Evolutionary conservation across 2,797 vertebrate genomes (phyloP).

Genomic region (Falco concolor): DNA sequence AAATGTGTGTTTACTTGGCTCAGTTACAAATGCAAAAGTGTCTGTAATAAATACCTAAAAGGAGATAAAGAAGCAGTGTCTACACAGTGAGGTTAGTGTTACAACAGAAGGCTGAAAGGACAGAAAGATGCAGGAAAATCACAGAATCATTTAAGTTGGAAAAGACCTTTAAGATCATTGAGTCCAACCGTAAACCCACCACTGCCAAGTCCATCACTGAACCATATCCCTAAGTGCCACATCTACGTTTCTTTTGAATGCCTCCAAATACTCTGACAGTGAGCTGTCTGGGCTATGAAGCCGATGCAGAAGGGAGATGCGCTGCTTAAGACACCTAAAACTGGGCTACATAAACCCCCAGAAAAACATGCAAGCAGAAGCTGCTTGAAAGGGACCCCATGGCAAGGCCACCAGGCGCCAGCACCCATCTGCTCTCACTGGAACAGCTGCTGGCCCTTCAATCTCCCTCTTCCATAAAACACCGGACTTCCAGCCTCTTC

Average conservation of each 20-base stretch:
- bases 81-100: not conserved
- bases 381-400: not conserved
- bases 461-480: not conserved
- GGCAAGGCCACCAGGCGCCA: not conserved
- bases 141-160: fast-evolving
- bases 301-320: not conserved
- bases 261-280: not conserved
- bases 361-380: not conserved
- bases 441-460: not conserved
- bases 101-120: not conserved
- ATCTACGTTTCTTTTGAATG: too few species aligned
- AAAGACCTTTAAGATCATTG: not conserved
- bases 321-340: not conserved
- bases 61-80: not conserved
- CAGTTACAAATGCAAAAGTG: not conserved
- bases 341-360: not conserved
- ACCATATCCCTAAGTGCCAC: fast-evolving
- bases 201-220: not conserved
- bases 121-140: not conserved
- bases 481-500: not conserved
- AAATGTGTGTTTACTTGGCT: conserved; percentile 19
- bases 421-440: not conserved
- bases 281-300: not conserved
- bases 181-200: not conserved
- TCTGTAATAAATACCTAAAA: not conserved